Evolutionary conservation across 2,888 invertebrate species (phyloP).

Genomic region (Apodemia zela): DNA sequence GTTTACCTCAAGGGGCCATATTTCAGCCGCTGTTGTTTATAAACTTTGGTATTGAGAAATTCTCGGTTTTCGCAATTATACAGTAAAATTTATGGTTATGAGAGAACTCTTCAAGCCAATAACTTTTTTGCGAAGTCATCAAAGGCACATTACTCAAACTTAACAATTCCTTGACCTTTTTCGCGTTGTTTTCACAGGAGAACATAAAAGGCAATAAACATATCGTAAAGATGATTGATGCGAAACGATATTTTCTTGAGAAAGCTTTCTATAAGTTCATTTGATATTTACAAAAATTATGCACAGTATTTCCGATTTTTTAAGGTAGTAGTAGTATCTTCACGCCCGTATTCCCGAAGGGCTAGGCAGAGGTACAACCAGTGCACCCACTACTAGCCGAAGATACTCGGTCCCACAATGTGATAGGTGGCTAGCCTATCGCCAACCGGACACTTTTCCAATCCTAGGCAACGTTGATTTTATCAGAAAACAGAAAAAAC

Average conservation of each 20-base stretch:
- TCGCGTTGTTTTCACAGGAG: not conserved
- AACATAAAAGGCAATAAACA: constrained; percentile 12
- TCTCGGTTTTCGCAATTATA: not conserved
- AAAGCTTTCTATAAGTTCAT: not conserved
- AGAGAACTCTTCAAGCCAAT: not conserved
- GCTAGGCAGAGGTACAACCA: no score
- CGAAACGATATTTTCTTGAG: not conserved
- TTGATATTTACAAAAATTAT: no score
- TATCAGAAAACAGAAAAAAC: no score
- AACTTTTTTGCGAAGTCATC: not conserved
- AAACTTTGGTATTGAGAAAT: not conserved
- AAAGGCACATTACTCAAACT: not conserved
- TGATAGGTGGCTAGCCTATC: no score
- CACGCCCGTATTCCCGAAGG: no score
- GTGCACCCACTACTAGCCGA: no score
- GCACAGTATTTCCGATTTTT: no score
- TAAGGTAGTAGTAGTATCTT: no score
- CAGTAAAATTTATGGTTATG: constrained; percentile 8
- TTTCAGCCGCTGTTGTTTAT: not conserved
- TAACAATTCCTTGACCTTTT: not conserved
- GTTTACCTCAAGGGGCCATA: not conserved
- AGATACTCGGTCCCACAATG: no score
- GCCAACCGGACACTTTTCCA: no score
- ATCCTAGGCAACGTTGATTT: no score
- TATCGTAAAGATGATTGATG: constrained; percentile 4